These are phyloP conservation scores for Geothlypis trichas DNA, from an alignment of 2,113 vertebrate species.

Conservation along the genomic window DNA sequence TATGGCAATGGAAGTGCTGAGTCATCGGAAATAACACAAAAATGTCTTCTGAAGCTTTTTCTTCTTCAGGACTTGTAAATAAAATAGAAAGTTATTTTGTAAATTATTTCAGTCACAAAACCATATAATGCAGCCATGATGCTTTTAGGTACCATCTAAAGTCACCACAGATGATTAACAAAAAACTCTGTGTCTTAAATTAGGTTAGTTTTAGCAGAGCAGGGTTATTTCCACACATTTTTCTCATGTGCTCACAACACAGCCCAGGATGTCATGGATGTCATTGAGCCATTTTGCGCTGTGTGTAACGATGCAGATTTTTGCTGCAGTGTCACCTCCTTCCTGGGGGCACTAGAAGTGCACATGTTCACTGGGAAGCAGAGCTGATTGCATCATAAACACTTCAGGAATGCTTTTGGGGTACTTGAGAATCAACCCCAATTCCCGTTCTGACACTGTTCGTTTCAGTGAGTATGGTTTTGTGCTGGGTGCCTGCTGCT, in stretches of 20 bases:
- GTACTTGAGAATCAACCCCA: background rate
- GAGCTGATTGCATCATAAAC: background rate
- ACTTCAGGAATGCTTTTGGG: background rate
- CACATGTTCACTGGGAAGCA: background rate
- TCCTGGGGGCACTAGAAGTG: background rate
- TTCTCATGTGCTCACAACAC: background rate
- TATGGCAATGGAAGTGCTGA: background rate
- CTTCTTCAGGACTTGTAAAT: background rate
- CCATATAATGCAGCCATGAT: background rate
- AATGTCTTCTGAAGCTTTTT: background rate
- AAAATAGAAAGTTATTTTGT: background rate
- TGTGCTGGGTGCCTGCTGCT: background rate
- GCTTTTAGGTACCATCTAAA: background rate
- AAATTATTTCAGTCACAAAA: background rate
- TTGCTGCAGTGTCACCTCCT: background rate
- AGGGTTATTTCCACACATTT: background rate
- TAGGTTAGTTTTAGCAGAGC: background rate
- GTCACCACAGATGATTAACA: background rate
- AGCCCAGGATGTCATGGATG: background rate
- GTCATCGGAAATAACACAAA: background rate
- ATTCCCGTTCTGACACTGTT: rapidly evolving
- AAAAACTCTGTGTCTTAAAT: background rate
- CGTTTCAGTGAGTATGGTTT: background rate
- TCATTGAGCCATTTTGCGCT: background rate
- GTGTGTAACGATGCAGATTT: background rate